Percentiles rank a stretch among this genome's conserved stretches.
Evolutionary conservation across 2,797 vertebrate genomes (phyloP).

Genomic region (Botia kubotai): DNA sequence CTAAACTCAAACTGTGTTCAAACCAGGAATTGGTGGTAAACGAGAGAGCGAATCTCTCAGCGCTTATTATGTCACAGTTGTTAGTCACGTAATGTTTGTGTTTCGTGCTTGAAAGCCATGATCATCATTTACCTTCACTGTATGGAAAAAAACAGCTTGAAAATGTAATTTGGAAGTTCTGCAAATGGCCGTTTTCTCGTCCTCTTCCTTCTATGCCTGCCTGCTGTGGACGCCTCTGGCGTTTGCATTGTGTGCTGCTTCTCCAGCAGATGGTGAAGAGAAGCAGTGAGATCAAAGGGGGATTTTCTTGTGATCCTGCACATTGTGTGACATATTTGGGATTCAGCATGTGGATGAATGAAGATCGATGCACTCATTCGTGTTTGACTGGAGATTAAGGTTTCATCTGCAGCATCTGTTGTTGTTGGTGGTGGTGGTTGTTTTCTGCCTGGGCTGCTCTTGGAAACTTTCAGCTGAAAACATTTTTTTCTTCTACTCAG

Average conservation of each 20-base stretch:
- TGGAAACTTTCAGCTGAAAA: slow-evolving; percentile 12
- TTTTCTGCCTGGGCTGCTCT: background rate
- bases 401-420: slow-evolving; percentile 28
- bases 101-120: background rate
- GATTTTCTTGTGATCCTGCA: slow-evolving; percentile 67
- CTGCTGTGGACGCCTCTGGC: slow-evolving; percentile 70
- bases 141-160: too few species aligned
- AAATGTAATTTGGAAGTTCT: background rate
- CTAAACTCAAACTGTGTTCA: too few species aligned
- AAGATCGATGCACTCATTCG: background rate
- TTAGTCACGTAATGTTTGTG: too few species aligned
- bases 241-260: slow-evolving; percentile 68
- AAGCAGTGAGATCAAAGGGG: slow-evolving; percentile 71
- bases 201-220: slow-evolving; percentile 70
- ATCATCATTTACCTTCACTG: background rate
- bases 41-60: too few species aligned
- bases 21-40: too few species aligned
- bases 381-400: slow-evolving; percentile 9
- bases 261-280: slow-evolving; percentile 75
- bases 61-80: too few species aligned
- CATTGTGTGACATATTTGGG: slow-evolving; percentile 51
- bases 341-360: slow-evolving; percentile 25
- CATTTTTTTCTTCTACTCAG: background rate
- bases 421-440: background rate
- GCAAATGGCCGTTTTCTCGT: slow-evolving; percentile 20